A percentile compares a stretch with the other conserved stretches of the same genome.
These are phyloP conservation scores for Trisateles emortualis DNA, from an alignment of 2,888 invertebrate species.

Conservation along the genomic window DNA sequence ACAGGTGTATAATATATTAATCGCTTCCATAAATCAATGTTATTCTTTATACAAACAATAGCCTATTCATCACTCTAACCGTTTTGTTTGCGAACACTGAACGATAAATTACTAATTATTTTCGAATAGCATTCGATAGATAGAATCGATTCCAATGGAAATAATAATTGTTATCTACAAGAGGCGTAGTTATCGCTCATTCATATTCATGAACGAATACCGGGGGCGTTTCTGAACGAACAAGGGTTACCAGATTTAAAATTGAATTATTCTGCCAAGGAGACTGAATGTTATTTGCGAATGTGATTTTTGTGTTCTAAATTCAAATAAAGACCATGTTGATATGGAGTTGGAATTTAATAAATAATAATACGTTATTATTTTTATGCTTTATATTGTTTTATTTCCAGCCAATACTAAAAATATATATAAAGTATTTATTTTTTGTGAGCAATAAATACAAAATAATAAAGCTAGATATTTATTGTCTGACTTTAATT, in stretches of 20 bases:
- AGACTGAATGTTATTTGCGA: conserved; percentile 8
- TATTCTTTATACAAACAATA: neutral
- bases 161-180: conserved; percentile 76
- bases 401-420: no score
- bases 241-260: conserved; percentile 43
- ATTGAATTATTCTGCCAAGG: conserved; percentile 23
- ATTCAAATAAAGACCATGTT: neutral
- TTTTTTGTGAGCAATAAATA: no score
- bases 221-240: conserved; percentile 45
- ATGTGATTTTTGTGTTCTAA: conserved; percentile 7
- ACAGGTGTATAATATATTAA: no score
- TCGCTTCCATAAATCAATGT: neutral
- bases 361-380: neutral
- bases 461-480: neutral
- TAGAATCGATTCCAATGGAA: conserved; percentile 39
- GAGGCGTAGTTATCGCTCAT: conserved; percentile 69
- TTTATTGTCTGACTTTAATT: neutral
- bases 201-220: conserved; percentile 74
- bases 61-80: neutral
- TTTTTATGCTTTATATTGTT: no score
- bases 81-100: neutral
- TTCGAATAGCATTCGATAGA: conserved; percentile 17
- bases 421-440: neutral
- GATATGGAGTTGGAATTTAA: neutral
- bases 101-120: conserved; percentile 15